Evolutionary conservation across 2,888 invertebrate species (phyloP).

Genomic region (Cosmopolites sordidus): DNA sequence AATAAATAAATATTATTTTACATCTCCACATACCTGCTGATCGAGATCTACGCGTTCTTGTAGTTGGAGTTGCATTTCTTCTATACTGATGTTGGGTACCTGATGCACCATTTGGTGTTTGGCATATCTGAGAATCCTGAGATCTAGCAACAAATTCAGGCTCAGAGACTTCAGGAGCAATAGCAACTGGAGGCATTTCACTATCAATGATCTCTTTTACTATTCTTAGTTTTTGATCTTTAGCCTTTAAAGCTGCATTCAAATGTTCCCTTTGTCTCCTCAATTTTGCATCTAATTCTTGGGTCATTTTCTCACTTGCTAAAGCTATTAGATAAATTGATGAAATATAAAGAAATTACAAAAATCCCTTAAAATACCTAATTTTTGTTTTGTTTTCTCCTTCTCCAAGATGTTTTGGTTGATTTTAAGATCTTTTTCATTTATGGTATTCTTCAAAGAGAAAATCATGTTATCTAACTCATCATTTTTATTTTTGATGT

Average conservation of each 20-base stretch:
- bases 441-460: conserved; percentile 44
- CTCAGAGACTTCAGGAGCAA: conserved; percentile 14
- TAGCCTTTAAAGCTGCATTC: conserved; percentile 54
- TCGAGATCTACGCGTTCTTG: conserved; percentile 63
- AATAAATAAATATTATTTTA: no score
- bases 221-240: conserved; percentile 57
- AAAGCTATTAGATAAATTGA: conserved; percentile 51
- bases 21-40: conserved; percentile 70
- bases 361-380: no score
- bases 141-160: conserved; percentile 20
- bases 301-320: conserved; percentile 70
- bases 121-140: conserved; percentile 19
- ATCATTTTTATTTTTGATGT: conserved; percentile 59
- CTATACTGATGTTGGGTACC: conserved; percentile 6
- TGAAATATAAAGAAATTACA: no score
- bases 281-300: conserved; percentile 62
- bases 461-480: conserved; percentile 53
- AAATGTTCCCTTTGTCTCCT: conserved; percentile 56
- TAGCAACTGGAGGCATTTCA: conserved; percentile 22
- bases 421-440: conserved; percentile 61
- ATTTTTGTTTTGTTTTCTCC: conserved; percentile 62
- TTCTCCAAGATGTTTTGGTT: conserved; percentile 63
- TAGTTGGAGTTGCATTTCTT: conserved; percentile 41
- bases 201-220: conserved; percentile 31
- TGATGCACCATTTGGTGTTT: conserved; percentile 13